These are phyloP conservation scores for Lepidurus apus DNA, from an alignment of 1,140 invertebrate genomes.

Conservation along the genomic window DNA sequence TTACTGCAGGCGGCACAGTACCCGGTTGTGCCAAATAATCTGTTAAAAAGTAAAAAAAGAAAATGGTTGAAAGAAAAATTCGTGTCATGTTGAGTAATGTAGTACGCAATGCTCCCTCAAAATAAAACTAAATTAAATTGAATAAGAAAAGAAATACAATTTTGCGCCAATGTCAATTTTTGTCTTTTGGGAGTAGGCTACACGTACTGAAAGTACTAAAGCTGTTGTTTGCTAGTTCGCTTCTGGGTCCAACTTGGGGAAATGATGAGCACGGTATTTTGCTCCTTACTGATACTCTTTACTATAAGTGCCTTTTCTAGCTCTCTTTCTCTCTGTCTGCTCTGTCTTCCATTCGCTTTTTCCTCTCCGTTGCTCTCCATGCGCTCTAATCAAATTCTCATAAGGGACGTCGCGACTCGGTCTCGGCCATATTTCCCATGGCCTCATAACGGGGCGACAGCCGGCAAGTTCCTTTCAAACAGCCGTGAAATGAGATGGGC, in stretches of 20 bases:
- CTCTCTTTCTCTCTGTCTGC: conserved; percentile 27
- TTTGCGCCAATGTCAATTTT: too few relatives aligned
- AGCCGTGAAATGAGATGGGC: conserved; percentile 20
- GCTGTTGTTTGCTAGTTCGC: too few relatives aligned
- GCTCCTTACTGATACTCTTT: too few relatives aligned
- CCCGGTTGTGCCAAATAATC: conserved; percentile 40
- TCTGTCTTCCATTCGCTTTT: conserved; percentile 19
- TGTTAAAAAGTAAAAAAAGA: conserved; percentile 17
- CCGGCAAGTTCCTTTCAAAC: conserved; percentile 21
- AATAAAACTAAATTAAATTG: too few relatives aligned
- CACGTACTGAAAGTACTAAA: too few relatives aligned
- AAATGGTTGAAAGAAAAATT: conserved; percentile 13
- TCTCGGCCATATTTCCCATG: conserved; percentile 8
- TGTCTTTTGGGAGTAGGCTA: too few relatives aligned
- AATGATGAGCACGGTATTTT: not conserved
- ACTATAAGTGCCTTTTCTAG: not conserved
- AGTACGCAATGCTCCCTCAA: not conserved
- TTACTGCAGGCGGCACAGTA: conserved; percentile 91
- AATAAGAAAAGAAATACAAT: too few relatives aligned
- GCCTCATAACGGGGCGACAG: conserved; percentile 20
- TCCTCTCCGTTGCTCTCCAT: conserved; percentile 25
- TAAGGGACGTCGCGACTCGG: conserved; percentile 20
- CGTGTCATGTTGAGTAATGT: too few relatives aligned
- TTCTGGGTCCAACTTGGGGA: not conserved
- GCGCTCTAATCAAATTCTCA: conserved; percentile 32